Percentiles rank a stretch among this genome's conserved stretches.
These are phyloP conservation scores for Brachystomella parvula DNA, from an alignment of 1,140 invertebrate species.

Conservation along the genomic window DNA sequence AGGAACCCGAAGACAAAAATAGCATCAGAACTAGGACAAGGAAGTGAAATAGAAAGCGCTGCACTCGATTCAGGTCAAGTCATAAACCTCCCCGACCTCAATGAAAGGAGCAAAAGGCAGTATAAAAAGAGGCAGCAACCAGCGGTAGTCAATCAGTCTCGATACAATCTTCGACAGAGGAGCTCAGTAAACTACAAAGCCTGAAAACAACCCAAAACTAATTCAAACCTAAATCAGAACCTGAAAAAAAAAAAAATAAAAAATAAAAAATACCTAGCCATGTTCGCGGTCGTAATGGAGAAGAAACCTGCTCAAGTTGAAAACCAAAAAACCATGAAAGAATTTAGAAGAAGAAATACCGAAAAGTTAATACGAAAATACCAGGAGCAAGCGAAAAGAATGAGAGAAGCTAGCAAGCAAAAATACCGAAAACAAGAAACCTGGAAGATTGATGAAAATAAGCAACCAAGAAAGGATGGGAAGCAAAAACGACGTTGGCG, in stretches of 20 bases:
- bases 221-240: background rate
- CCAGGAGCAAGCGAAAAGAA: too few species aligned
- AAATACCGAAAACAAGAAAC: too few species aligned
- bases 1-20: background rate
- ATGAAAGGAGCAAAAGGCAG: background rate
- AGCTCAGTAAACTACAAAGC: too few species aligned
- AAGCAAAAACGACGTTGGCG: too few species aligned
- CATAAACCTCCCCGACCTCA: background rate
- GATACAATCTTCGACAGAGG: too few species aligned
- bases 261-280: background rate
- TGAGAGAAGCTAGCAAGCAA: too few species aligned
- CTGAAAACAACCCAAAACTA: background rate
- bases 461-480: too few species aligned
- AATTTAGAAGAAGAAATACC: too few species aligned
- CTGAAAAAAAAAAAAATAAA: background rate
- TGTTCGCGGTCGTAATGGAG: background rate
- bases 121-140: background rate
- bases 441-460: too few species aligned
- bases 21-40: background rate
- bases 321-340: too few species aligned
- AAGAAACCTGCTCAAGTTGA: too few species aligned
- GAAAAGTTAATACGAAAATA: too few species aligned
- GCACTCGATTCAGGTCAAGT: background rate
- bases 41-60: background rate
- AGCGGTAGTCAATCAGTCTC: background rate